phyloP scores from a whole-genome alignment of 1,140 invertebrate genomes.

The Heterodera carotae region DNA sequence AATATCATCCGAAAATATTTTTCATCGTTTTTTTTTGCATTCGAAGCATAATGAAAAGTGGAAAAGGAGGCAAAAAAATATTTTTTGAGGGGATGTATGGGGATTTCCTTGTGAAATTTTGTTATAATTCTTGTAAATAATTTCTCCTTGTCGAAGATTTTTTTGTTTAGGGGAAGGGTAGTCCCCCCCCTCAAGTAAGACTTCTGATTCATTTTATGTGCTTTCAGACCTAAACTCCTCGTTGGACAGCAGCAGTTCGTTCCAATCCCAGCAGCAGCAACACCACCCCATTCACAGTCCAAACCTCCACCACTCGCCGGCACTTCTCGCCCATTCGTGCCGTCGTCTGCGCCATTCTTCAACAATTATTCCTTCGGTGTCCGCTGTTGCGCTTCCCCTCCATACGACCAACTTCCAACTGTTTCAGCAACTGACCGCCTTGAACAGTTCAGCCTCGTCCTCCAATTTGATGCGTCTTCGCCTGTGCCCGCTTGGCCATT shows the following conservation, averaged over 20 bases:
- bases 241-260: slow-evolving; percentile 40
- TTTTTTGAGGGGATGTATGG: too few relatives aligned
- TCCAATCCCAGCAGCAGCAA: slow-evolving; percentile 13
- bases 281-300: slow-evolving; percentile 11
- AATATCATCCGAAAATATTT: too few relatives aligned
- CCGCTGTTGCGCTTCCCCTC: not conserved
- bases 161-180: too few relatives aligned
- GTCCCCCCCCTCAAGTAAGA: too few relatives aligned
- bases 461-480: slow-evolving; percentile 51
- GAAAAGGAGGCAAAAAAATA: not conserved
- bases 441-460: not conserved
- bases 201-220: too few relatives aligned
- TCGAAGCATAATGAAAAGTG: not conserved
- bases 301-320: not conserved
- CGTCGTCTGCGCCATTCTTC: slow-evolving; percentile 9
- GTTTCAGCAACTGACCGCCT: not conserved
- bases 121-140: too few relatives aligned
- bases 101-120: too few relatives aligned
- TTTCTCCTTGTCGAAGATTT: too few relatives aligned
- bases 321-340: not conserved
- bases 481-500: slow-evolving; percentile 57
- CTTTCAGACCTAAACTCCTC: slow-evolving; percentile 48
- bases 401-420: slow-evolving; percentile 14
- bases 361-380: not conserved
- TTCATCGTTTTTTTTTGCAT: not conserved